These are phyloP conservation scores for Musca domestica DNA, from an alignment of 1,140 invertebrate genomes.

Conservation along the genomic window DNA sequence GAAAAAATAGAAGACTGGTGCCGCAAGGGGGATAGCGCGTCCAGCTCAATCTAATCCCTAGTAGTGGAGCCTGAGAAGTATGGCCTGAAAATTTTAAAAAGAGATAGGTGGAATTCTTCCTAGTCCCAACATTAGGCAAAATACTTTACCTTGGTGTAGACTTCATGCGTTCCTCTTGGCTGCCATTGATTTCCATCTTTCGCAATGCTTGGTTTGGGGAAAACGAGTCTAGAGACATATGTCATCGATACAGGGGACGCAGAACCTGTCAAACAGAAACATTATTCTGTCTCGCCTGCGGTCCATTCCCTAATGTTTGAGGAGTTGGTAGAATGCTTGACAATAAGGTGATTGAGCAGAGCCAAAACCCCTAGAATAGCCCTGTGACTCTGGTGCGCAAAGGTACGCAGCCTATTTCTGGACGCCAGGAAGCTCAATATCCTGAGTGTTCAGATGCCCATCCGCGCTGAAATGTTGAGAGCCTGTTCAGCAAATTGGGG, in stretches of 20 bases:
- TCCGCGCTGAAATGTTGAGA: constrained; percentile 33
- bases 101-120: background rate
- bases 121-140: background rate
- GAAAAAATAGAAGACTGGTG: too few relatives aligned
- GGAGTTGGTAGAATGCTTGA: constrained; percentile 33
- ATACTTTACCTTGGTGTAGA: too few relatives aligned
- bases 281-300: constrained; percentile 26
- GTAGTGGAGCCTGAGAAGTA: too few relatives aligned
- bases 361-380: constrained; percentile 20
- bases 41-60: too few relatives aligned
- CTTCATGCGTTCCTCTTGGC: too few relatives aligned
- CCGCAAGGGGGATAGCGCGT: too few relatives aligned
- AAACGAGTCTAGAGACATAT: background rate
- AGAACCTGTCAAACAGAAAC: constrained; percentile 19
- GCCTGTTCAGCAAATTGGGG: constrained; percentile 29
- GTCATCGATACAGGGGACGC: background rate
- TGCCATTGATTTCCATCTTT: background rate
- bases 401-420: constrained; percentile 38
- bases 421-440: constrained; percentile 43
- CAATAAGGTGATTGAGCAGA: constrained; percentile 30
- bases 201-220: background rate
- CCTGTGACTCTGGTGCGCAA: constrained; percentile 34
- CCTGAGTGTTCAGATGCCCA: too few relatives aligned
- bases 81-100: too few relatives aligned
- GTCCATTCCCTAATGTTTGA: constrained; percentile 32